A percentile compares a stretch with the other conserved stretches of the same genome.
These are phyloP conservation scores for Plebejus anna DNA, from an alignment of 2,888 invertebrate species.

Conservation along the genomic window DNA sequence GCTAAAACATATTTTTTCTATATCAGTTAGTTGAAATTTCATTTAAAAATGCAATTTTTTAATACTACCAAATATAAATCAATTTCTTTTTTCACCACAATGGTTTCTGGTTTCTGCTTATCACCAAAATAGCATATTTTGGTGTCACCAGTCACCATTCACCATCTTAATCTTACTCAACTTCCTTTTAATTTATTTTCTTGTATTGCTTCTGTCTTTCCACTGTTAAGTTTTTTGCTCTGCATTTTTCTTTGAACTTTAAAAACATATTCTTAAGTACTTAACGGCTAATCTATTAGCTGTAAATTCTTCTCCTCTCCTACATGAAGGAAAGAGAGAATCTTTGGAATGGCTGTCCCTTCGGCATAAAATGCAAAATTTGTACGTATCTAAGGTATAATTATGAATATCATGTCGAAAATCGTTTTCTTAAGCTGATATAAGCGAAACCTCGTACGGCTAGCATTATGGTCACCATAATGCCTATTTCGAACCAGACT, in stretches of 20 bases:
- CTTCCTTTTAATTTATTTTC: background rate
- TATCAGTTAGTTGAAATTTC: no score
- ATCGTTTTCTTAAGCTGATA: conserved; percentile 78
- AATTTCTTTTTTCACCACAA: no score
- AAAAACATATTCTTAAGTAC: background rate
- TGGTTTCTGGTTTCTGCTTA: no score
- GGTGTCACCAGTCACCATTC: no score
- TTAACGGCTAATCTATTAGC: background rate
- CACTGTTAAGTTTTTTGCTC: background rate
- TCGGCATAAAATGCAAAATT: conserved; percentile 14
- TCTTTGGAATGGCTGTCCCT: conserved; percentile 2
- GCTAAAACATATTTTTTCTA: no score
- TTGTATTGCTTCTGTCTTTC: background rate
- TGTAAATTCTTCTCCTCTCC: conserved; percentile 1
- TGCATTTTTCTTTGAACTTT: background rate
- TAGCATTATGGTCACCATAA: conserved; percentile 74
- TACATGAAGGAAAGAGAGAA: background rate
- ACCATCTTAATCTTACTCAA: no score
- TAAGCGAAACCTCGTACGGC: conserved; percentile 80
- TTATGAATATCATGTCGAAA: conserved; percentile 58
- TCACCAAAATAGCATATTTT: no score
- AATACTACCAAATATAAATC: no score
- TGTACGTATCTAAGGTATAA: conserved; percentile 17
- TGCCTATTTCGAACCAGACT: conserved; percentile 77
- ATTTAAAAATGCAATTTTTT: no score